phyloP scores from a whole-genome alignment of 2,797 vertebrate species.

The Vespertilio murinus region DNA sequence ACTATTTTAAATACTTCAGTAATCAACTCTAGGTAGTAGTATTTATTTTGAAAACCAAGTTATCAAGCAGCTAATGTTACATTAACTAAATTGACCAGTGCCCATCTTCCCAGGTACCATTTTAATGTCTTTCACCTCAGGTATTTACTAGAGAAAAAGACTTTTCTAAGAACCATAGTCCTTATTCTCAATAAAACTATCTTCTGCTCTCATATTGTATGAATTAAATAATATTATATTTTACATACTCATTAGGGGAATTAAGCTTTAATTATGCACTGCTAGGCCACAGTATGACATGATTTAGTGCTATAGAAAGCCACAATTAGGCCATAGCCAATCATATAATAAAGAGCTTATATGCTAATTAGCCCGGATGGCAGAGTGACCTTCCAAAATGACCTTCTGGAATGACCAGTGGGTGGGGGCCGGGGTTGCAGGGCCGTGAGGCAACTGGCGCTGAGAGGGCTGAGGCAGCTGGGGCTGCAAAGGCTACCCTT shows the following conservation, averaged over 20 bases:
- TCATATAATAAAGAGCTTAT: too few relatives aligned
- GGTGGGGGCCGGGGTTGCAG: too few relatives aligned
- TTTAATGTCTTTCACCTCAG: neutral
- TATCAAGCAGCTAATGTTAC: neutral
- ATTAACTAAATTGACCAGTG: neutral
- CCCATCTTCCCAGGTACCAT: neutral
- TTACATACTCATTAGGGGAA: neutral
- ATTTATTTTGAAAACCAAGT: constrained; percentile 15
- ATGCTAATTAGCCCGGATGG: too few relatives aligned
- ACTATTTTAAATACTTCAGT: constrained; percentile 23
- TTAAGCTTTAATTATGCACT: constrained; percentile 26
- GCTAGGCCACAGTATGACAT: neutral
- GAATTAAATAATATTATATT: constrained; percentile 34
- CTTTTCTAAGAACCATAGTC: neutral
- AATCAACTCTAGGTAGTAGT: neutral
- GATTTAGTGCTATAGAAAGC: neutral
- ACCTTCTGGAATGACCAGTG: too few relatives aligned
- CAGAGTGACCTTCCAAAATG: too few relatives aligned
- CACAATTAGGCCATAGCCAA: neutral
- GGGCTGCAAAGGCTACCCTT: too few relatives aligned
- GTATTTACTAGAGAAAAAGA: constrained; percentile 17
- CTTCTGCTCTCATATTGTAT: neutral
- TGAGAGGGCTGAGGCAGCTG: too few relatives aligned
- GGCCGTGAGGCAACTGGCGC: too few relatives aligned
- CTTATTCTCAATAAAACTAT: constrained; percentile 8